These are phyloP conservation scores for Agrilus mali DNA, from an alignment of 2,888 invertebrate species.

Conservation along the genomic window DNA sequence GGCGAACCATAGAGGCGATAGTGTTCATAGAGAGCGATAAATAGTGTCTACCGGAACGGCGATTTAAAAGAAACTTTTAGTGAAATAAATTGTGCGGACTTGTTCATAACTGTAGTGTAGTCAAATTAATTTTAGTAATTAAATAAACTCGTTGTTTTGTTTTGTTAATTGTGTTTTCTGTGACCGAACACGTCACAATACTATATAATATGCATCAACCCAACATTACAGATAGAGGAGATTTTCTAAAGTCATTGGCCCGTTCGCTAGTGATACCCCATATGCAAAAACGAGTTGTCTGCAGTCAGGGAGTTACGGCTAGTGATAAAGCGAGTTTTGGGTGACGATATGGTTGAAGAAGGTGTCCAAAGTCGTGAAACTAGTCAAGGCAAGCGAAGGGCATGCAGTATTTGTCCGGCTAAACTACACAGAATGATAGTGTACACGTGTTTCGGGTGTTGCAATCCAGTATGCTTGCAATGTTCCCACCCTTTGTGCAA, in stretches of 20 bases:
- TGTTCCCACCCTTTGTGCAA: conserved; percentile 7
- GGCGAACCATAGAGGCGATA: too few relatives aligned
- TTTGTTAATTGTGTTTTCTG: too few relatives aligned
- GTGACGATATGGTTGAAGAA: conserved; percentile 8
- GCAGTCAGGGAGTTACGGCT: conserved; percentile 6
- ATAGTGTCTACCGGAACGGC: too few relatives aligned
- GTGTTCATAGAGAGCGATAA: too few relatives aligned
- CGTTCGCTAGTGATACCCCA: conserved; percentile 6
- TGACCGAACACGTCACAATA: too few relatives aligned
- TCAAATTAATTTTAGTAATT: too few relatives aligned
- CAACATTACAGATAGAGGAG: too few relatives aligned
- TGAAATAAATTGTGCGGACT: too few relatives aligned
- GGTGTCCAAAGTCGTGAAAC: conserved; percentile 11
- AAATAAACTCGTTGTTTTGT: too few relatives aligned
- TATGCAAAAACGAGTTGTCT: conserved; percentile 7
- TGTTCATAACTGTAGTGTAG: too few relatives aligned
- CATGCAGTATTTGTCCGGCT: conserved; percentile 10
- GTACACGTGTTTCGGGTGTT: conserved; percentile 12
- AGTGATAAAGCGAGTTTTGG: conserved; percentile 12
- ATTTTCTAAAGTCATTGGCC: conserved; percentile 3
- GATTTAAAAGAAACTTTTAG: too few relatives aligned
- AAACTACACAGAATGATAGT: conserved; percentile 12
- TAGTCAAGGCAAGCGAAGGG: conserved; percentile 12
- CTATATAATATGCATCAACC: not conserved
- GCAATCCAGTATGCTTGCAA: conserved; percentile 10